phyloP scores from a whole-genome alignment of 2,888 invertebrate genomes.

The Vanessa cardui region DNA sequence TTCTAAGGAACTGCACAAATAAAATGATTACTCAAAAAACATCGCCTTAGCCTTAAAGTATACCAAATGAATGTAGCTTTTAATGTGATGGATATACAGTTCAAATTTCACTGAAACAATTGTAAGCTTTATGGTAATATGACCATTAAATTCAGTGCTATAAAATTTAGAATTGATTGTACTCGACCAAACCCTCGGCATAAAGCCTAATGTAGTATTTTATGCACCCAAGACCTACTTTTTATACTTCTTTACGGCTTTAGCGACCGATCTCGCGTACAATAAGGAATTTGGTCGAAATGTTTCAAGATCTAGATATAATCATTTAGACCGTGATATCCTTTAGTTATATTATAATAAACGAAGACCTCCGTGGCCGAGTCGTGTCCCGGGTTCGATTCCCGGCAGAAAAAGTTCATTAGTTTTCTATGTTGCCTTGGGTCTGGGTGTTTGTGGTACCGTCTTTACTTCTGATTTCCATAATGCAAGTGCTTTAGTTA shows the following conservation, averaged over 20 bases:
- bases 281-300: too few species aligned
- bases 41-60: background rate
- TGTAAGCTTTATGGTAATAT: slow-evolving; percentile 11
- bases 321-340: too few species aligned
- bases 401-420: too few species aligned
- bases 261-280: too few species aligned
- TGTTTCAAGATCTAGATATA: too few species aligned
- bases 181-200: background rate
- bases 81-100: background rate
- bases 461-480: too few species aligned
- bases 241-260: background rate
- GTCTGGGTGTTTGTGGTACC: too few species aligned
- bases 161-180: background rate
- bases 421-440: too few species aligned
- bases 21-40: slow-evolving; percentile 2
- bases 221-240: slow-evolving; percentile 1
- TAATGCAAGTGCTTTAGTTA: too few species aligned
- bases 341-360: too few species aligned
- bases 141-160: slow-evolving; percentile 12
- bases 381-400: too few species aligned
- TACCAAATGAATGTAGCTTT: background rate
- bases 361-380: too few species aligned
- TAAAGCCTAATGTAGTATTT: slow-evolving; percentile 1
- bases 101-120: background rate
- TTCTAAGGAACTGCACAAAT: background rate